Evolutionary conservation across 2,113 vertebrate genomes (phyloP).

Genomic region (Hyla sarda): DNA sequence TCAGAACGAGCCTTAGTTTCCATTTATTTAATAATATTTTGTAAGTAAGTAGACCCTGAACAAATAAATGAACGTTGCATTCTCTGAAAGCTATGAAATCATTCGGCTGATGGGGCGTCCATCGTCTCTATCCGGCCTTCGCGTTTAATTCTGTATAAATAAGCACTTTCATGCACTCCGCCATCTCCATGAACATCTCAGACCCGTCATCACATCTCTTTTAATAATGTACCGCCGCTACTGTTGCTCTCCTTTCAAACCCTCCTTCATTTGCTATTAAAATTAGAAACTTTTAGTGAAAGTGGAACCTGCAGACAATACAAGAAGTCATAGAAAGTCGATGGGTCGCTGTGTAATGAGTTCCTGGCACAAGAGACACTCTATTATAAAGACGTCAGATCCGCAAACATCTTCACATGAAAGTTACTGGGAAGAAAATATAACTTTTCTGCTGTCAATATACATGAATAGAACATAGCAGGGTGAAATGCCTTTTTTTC

Average conservation of each 20-base stretch:
- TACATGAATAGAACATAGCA: conserved; percentile 6
- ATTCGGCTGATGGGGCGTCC: neutral
- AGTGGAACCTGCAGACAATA: neutral
- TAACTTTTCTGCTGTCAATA: neutral
- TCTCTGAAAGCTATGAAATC: neutral
- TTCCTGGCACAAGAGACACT: neutral
- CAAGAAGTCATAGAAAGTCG: neutral
- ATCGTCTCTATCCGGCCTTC: neutral
- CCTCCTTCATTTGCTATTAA: neutral
- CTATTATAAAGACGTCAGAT: neutral
- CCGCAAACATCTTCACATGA: conserved; percentile 9
- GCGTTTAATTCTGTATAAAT: conserved; percentile 30
- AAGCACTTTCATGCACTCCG: conserved; percentile 11
- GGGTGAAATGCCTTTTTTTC: neutral
- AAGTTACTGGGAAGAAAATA: conserved; percentile 6
- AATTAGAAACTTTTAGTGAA: conserved; percentile 25
- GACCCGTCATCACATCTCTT: conserved; percentile 19
- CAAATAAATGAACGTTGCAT: neutral
- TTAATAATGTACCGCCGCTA: neutral
- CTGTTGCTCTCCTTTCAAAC: neutral
- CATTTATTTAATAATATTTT: neutral
- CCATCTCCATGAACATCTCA: neutral
- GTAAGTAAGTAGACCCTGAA: too few relatives aligned
- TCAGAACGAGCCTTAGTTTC: too few relatives aligned
- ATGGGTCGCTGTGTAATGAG: conserved; percentile 3